A percentile compares a stretch with the other conserved stretches of the same genome.
phyloP scores from a whole-genome alignment of 1,140 invertebrate genomes.

The Drosophila fuyamai region DNA sequence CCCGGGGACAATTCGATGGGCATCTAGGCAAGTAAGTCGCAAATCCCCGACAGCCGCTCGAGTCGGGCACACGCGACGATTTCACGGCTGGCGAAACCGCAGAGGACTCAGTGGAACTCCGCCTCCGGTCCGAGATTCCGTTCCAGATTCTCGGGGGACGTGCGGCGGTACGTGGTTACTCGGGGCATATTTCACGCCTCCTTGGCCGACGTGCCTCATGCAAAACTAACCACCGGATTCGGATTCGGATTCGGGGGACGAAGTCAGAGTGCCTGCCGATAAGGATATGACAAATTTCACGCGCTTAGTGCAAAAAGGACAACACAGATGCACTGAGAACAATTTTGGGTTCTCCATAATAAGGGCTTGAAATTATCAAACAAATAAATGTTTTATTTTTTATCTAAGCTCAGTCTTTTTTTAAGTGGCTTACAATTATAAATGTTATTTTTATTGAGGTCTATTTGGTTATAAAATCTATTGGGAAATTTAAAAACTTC shows the following conservation, averaged over 20 bases:
- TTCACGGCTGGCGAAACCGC: slow-evolving; percentile 59
- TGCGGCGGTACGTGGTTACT: slow-evolving; percentile 32
- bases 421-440: too few species aligned
- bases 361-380: too few species aligned
- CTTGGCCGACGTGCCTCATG: slow-evolving; percentile 44
- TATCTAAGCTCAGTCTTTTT: too few species aligned
- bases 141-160: slow-evolving; percentile 19
- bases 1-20: slow-evolving; percentile 50
- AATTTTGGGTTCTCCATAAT: too few species aligned
- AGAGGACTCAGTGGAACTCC: slow-evolving; percentile 23
- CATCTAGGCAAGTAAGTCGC: slow-evolving; percentile 48
- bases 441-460: too few species aligned
- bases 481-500: too few species aligned
- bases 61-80: slow-evolving; percentile 54
- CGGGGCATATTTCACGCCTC: slow-evolving; percentile 72
- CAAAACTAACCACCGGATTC: slow-evolving; percentile 63
- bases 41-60: slow-evolving; percentile 55
- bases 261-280: slow-evolving; percentile 34
- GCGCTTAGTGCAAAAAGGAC: slow-evolving; percentile 52
- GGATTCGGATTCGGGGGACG: background rate
- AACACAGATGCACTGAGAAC: slow-evolving; percentile 21
- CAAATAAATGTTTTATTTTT: too few species aligned
- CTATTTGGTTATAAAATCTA: too few species aligned
- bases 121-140: slow-evolving; percentile 15
- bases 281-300: slow-evolving; percentile 81